Base-by-base conservation (phyloP, 2,888 invertebrate species). In the Sarcophaga subvicina region DNA sequence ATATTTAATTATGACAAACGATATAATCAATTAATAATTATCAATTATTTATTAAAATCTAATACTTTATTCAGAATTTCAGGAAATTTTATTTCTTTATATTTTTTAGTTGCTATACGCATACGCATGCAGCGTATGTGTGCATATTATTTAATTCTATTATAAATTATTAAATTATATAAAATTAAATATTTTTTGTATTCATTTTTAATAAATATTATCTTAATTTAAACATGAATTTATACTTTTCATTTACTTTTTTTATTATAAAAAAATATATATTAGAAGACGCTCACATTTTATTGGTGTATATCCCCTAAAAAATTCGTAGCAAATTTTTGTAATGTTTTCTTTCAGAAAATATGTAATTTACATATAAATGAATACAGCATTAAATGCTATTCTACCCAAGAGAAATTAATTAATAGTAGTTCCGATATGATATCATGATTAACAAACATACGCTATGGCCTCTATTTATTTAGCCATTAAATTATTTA, bases 161-260 rank as follows among this genome's bases (percentile, higher is more conserved):
- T n/a, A 8, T 70, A 64, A 69, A 60, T 8, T 79, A 54, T 66
- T 62, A 67, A 78, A 72, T 76, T 67, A 67, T 76, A 67, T 60
- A 67, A 82, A 86, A 78, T 59, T 47, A 45, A 54, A 75, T 81
- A 83, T 83, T 81, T 83, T 79, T 62, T 79, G 59, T 88, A 82
- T 82, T 78, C 66, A 73, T 73, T 73, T 83, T 82, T 20, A 86
- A 83, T 80, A 86, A 86, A 85, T 76, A 85, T 76, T 79, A 75
- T 76, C 66, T 73, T 85, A 67, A 82, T 77, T 77, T 86, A 71
- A 79, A 85, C 70, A 75, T 70, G 45, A 82, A 79, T 62, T 78
- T 63, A 78, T 54, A 76, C 69, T 54, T 81, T n/a, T 47, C 54
- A 71, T 63, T 69, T 54, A 1, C 63, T 70, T 5, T 80, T 80